These are phyloP conservation scores for Andrena cerasifolii DNA, from an alignment of 1,140 invertebrate species.

Conservation along the genomic window DNA sequence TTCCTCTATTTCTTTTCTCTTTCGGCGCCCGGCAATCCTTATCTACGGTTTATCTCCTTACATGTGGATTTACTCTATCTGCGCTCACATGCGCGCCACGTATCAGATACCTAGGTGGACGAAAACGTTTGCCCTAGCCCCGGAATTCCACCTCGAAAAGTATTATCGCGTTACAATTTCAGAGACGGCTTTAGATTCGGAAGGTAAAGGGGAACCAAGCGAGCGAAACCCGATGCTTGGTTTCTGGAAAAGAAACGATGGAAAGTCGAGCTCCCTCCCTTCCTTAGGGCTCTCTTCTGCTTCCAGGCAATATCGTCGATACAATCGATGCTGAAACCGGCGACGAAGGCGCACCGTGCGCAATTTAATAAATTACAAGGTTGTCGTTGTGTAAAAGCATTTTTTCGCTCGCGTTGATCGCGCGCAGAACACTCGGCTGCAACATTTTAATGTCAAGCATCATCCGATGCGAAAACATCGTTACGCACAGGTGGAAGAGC, in stretches of 20 bases:
- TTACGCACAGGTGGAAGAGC: background rate
- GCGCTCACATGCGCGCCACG: background rate
- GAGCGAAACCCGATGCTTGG: background rate
- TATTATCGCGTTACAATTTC: constrained; percentile 32
- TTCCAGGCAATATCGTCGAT: background rate
- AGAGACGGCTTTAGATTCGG: background rate
- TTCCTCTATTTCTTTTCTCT: constrained; percentile 10
- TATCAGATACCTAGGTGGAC: constrained; percentile 6
- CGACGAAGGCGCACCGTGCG: background rate
- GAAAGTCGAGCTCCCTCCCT: background rate
- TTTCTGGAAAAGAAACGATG: background rate
- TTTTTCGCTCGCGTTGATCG: background rate
- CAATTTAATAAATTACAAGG: background rate
- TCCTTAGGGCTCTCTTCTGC: background rate
- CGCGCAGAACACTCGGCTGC: too few species aligned
- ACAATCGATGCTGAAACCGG: background rate
- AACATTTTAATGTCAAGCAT: background rate
- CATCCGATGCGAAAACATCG: background rate
- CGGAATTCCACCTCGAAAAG: constrained; percentile 16
- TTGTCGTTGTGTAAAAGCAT: background rate
- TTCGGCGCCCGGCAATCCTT: constrained; percentile 33
- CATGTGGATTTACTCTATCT: constrained; percentile 52
- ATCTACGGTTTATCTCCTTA: constrained; percentile 60
- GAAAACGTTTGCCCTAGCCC: background rate
- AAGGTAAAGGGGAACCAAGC: too few species aligned